Conservation (phyloP, 2,888 invertebrate genomes). For the Ecdyonurus torrentis region DNA sequence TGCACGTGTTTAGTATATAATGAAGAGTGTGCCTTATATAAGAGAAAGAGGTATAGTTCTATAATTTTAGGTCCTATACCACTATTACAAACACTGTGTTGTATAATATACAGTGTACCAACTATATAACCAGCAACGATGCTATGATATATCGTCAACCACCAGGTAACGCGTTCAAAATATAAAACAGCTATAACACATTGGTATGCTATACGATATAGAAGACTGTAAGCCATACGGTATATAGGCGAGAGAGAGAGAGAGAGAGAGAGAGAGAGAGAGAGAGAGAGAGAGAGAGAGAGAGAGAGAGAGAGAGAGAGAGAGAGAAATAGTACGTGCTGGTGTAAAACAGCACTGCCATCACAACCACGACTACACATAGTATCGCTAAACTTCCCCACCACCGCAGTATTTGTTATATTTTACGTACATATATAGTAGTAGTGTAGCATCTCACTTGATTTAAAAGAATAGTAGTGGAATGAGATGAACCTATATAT, state of each 20-base stretch:
- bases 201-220: slow-evolving; percentile 1
- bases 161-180: neutral
- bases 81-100: no score
- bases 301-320: neutral
- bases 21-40: no score
- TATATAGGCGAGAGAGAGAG: neutral
- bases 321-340: neutral
- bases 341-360: neutral
- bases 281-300: neutral
- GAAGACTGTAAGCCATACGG: neutral
- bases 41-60: no score
- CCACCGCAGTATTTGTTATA: neutral
- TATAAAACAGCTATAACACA: slow-evolving; percentile 1
- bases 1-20: no score
- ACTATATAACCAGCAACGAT: neutral
- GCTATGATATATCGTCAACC: neutral
- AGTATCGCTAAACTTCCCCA: neutral
- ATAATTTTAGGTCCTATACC: no score
- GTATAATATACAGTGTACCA: neutral
- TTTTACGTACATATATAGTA: no score
- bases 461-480: neutral
- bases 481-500: neutral
- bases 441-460: neutral
- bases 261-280: neutral
- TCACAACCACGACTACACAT: neutral